phyloP scores from a whole-genome alignment of 2,113 vertebrate species.

The Heterotilapia buettikoferi region DNA sequence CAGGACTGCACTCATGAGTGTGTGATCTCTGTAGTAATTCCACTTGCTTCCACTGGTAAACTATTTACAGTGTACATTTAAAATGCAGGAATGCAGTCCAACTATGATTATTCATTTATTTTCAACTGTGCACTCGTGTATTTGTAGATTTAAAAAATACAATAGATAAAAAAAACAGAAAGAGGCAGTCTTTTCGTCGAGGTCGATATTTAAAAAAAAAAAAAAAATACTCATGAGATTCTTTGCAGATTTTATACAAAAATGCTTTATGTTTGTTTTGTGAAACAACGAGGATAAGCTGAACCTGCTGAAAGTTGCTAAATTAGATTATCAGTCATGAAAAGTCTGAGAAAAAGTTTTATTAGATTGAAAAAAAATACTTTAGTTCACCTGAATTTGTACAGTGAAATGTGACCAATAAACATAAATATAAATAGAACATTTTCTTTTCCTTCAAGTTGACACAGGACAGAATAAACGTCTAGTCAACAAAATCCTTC shows the following conservation, averaged over 20 bases:
- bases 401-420: neutral
- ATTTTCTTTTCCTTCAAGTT: neutral
- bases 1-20: neutral
- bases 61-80: neutral
- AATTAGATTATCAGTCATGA: neutral
- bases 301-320: neutral
- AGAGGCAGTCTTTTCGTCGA: neutral
- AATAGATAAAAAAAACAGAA: neutral
- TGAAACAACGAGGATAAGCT: neutral
- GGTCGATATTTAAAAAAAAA: neutral
- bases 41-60: neutral
- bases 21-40: neutral
- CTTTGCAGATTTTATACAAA: neutral
- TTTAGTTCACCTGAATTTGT: neutral
- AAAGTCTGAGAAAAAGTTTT: neutral
- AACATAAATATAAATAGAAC: neutral
- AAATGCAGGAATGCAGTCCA: neutral
- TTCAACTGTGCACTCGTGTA: neutral
- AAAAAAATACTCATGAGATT: neutral
- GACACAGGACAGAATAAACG: conserved; percentile 6
- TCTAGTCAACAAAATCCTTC: neutral
- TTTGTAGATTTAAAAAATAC: neutral
- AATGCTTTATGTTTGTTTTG: neutral
- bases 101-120: neutral
- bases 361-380: neutral